Percentiles rank a stretch among this genome's conserved stretches.
Conservation (phyloP, 1,140 invertebrate genomes). For the Diorhabda elongata region DNA sequence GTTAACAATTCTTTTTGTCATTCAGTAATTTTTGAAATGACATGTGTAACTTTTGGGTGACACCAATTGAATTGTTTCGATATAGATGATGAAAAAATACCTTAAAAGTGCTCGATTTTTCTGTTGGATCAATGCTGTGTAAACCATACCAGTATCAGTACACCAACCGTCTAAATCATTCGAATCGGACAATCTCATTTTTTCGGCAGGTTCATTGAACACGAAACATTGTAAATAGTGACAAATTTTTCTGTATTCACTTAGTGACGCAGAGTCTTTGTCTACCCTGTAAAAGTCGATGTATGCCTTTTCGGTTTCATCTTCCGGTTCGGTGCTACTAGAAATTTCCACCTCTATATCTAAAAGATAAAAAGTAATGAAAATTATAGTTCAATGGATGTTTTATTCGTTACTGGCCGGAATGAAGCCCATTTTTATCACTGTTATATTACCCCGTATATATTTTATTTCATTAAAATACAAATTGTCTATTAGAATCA, state of each 20-base stretch:
- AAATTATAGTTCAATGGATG: too few relatives aligned
- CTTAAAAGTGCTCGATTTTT: constrained; percentile 51
- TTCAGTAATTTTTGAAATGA: too few relatives aligned
- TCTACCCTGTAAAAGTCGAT: constrained; percentile 38
- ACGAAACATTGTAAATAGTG: constrained; percentile 36
- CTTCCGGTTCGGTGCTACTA: constrained; percentile 24
- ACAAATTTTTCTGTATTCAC: constrained; percentile 31
- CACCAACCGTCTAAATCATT: constrained; percentile 35
- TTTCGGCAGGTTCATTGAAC: constrained; percentile 38
- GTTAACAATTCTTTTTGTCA: too few relatives aligned
- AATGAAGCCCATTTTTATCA: too few relatives aligned
- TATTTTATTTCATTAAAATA: too few relatives aligned
- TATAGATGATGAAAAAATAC: constrained; percentile 24
- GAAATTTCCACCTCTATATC: constrained; percentile 30
- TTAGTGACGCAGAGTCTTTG: constrained; percentile 19
- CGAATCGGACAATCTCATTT: constrained; percentile 19
- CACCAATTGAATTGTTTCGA: too few relatives aligned
- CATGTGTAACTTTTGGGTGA: too few relatives aligned
- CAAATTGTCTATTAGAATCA: too few relatives aligned
- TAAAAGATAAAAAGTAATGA: constrained; percentile 14
- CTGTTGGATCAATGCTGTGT: constrained; percentile 47
- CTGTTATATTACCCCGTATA: too few relatives aligned
- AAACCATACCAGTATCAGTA: constrained; percentile 33
- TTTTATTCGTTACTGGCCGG: too few relatives aligned
- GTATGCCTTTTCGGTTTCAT: constrained; percentile 41